phyloP scores from a whole-genome alignment of 2,888 invertebrate species.

The Tetheella fluctuosa region DNA sequence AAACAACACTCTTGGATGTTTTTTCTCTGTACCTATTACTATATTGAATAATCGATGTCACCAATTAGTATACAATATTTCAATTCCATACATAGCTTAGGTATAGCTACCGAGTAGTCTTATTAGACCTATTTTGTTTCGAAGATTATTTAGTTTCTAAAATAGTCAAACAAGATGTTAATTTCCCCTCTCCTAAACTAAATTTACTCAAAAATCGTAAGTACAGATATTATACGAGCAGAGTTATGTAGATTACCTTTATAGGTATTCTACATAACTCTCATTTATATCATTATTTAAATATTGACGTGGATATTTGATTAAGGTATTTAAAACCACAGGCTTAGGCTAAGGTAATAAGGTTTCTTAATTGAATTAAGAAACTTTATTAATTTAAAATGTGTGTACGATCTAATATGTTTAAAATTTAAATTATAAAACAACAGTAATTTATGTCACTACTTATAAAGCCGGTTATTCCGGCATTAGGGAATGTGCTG shows the following conservation, averaged over 20 bases:
- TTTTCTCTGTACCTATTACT: neutral
- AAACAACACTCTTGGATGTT: neutral
- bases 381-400: conserved; percentile 1
- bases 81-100: neutral
- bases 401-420: neutral
- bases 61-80: neutral
- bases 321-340: neutral
- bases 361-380: neutral
- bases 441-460: neutral
- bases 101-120: neutral
- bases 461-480: conserved; percentile 3
- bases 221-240: neutral
- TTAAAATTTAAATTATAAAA: neutral
- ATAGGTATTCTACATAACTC: no score
- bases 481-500: neutral
- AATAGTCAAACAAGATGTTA: no score
- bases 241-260: neutral
- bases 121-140: neutral
- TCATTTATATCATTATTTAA: neutral
- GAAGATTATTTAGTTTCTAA: no score
- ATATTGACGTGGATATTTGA: neutral
- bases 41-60: neutral
- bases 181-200: no score
- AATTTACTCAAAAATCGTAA: neutral
- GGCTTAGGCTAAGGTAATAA: neutral